Conservation (phyloP, 1,140 invertebrate genomes). For the Cherax quadricarinatus region DNA sequence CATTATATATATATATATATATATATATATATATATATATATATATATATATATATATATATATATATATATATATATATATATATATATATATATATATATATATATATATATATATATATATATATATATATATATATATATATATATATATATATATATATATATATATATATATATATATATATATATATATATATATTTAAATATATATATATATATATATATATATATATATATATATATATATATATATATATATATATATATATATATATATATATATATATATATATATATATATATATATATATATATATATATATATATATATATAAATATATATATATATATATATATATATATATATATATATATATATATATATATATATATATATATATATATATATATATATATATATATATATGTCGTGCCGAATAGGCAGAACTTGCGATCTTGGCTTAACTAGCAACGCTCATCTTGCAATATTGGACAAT, state of each 20-base stretch:
- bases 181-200: conserved; percentile 34
- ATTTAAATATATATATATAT: conserved; percentile 31
- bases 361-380: conserved; percentile 37
- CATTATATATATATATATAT: conserved; percentile 27
- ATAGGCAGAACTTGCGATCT: no score
- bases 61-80: conserved; percentile 31
- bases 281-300: no score
- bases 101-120: conserved; percentile 36
- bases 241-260: conserved; percentile 38
- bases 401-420: conserved; percentile 1
- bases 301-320: no score
- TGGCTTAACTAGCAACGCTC: no score
- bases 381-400: conserved; percentile 36
- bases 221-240: conserved; percentile 42
- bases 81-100: conserved; percentile 29
- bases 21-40: conserved; percentile 28
- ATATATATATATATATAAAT: no score
- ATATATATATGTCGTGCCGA: no score
- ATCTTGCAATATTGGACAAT: no score
- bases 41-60: conserved; percentile 22
- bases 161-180: conserved; percentile 30
- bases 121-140: conserved; percentile 37
- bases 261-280: conserved; percentile 32
- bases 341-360: conserved; percentile 26
- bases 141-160: conserved; percentile 38